phyloP scores from a whole-genome alignment of 2,888 invertebrate species.

The Agapostemon virescens region DNA sequence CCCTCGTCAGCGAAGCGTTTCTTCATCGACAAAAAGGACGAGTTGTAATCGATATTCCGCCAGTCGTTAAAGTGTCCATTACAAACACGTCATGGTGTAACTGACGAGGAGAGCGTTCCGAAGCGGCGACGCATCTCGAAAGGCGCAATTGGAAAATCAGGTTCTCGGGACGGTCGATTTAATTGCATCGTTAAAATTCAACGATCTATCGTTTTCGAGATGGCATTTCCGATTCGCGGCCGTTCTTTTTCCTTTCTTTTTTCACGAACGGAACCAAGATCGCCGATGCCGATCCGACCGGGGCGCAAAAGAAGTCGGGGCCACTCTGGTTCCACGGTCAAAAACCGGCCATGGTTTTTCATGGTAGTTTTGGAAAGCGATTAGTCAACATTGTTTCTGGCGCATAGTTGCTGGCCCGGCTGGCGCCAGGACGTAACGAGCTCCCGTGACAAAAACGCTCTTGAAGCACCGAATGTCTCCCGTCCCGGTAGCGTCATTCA shows the following conservation, averaged over 20 bases:
- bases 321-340: constrained; percentile 48
- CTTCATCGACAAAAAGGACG: background rate
- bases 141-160: background rate
- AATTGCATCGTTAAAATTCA: constrained; percentile 25
- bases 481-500: constrained; percentile 65
- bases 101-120: constrained; percentile 5
- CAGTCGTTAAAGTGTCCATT: constrained; percentile 3
- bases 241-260: background rate
- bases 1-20: background rate
- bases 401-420: constrained; percentile 69
- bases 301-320: constrained; percentile 43
- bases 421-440: constrained; percentile 74
- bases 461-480: constrained; percentile 65
- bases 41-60: background rate
- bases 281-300: constrained; percentile 8
- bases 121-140: background rate
- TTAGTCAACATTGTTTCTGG: constrained; percentile 68
- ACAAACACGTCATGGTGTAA: constrained; percentile 19
- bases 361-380: constrained; percentile 69
- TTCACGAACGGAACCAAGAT: constrained; percentile 7
- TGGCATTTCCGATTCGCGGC: background rate
- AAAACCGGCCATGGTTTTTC: constrained; percentile 64
- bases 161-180: background rate
- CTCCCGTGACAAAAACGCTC: constrained; percentile 63
- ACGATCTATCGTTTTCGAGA: background rate